Evolutionary conservation across 2,888 invertebrate species (phyloP).

Genomic region (Bombylius discolor): DNA sequence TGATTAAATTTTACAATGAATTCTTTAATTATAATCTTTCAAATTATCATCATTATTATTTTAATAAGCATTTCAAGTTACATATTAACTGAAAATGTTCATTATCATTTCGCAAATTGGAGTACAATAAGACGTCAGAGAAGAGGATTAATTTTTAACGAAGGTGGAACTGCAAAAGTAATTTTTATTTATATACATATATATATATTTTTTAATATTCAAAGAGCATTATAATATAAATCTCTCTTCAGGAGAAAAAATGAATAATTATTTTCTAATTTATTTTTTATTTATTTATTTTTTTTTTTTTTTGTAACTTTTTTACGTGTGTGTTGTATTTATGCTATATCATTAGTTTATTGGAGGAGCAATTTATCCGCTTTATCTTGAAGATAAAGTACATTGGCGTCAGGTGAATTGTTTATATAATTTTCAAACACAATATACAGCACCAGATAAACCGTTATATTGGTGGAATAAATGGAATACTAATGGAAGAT

Average conservation of each 20-base stretch:
- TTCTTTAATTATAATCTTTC: too few species aligned
- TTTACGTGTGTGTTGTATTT: neutral
- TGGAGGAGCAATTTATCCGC: conserved; percentile 22
- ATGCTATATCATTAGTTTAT: conserved; percentile 13
- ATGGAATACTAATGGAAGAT: conserved; percentile 22
- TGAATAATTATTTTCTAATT: neutral
- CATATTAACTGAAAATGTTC: neutral
- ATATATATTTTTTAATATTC: neutral
- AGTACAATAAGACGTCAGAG: conserved; percentile 12
- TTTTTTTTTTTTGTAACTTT: neutral
- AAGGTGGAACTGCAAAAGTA: conserved; percentile 20
- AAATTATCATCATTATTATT: too few species aligned
- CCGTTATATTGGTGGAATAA: conserved; percentile 29
- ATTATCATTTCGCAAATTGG: neutral
- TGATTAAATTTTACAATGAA: too few species aligned
- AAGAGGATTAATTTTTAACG: conserved; percentile 19
- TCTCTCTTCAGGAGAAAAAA: too few species aligned
- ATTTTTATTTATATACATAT: neutral
- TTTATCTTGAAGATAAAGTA: conserved; percentile 24
- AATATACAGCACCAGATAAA: conserved; percentile 23
- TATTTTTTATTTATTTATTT: too few species aligned
- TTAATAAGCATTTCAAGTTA: too few species aligned
- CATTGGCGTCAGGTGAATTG: conserved; percentile 25
- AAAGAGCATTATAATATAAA: too few species aligned
- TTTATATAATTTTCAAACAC: conserved; percentile 22